A percentile compares a stretch with the other conserved stretches of the same genome.
phyloP scores from a whole-genome alignment of 2,888 invertebrate genomes.

The Drosophila melanocephala region DNA sequence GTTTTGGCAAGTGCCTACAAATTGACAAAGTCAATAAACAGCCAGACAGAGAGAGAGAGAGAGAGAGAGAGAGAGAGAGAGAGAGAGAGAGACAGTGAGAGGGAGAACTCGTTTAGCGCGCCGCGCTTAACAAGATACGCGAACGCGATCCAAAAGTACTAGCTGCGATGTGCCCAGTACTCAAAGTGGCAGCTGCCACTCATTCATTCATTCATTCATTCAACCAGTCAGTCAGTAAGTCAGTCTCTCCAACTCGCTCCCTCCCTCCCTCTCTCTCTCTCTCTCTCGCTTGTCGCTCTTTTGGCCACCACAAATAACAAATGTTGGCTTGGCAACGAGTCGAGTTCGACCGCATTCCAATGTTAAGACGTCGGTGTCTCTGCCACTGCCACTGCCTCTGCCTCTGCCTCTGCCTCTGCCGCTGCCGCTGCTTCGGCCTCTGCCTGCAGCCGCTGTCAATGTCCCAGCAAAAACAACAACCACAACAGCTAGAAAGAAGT shows the following conservation, averaged over 20 bases:
- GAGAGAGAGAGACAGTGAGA: neutral
- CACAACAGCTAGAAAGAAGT: conserved; percentile 21
- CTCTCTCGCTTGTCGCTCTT: conserved; percentile 8
- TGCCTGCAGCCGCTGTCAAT: conserved; percentile 28
- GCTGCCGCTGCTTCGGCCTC: conserved; percentile 40
- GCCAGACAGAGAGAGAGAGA: neutral
- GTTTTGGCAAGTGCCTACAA: conserved; percentile 64
- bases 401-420: conserved; percentile 29
- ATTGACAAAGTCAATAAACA: conserved; percentile 59
- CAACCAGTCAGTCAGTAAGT: conserved; percentile 37
- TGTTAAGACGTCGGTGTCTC: conserved; percentile 70
- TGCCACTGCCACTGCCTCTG: conserved; percentile 18
- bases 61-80: neutral
- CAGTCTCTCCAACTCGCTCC: conserved; percentile 31
- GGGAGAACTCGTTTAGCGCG: conserved; percentile 40
- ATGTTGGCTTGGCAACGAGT: conserved; percentile 70
- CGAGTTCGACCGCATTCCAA: conserved; percentile 84
- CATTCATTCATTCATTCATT: conserved; percentile 42
- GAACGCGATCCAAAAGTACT: conserved; percentile 20
- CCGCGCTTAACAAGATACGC: conserved; percentile 30
- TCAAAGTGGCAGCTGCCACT: conserved; percentile 50
- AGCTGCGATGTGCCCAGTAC: conserved; percentile 14
- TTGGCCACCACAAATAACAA: conserved; percentile 35
- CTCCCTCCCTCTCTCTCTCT: conserved; percentile 7
- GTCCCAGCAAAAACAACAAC: conserved; percentile 29